Evolutionary conservation across 2,797 vertebrate genomes (phyloP).

Genomic region (Xiphophorus birchmanni): DNA sequence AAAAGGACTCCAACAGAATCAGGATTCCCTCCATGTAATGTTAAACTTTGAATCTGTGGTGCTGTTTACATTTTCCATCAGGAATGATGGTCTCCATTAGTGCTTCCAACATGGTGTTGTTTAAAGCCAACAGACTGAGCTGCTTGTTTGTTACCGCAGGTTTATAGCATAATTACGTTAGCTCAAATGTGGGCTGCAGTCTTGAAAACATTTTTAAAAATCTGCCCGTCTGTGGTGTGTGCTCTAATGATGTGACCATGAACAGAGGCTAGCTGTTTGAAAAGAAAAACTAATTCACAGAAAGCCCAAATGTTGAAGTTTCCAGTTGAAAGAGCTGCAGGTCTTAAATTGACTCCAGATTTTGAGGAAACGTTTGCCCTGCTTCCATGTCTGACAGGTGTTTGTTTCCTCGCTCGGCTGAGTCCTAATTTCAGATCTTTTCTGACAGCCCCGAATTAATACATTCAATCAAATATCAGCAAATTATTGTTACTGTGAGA

Average conservation of each 20-base stretch:
- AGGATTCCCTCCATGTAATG: not conserved
- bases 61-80: slow-evolving; percentile 18
- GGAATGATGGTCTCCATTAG: slow-evolving; percentile 16
- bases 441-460: slow-evolving; percentile 17
- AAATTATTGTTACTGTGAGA: not conserved
- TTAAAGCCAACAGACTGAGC: slow-evolving; percentile 15
- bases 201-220: slow-evolving; percentile 38
- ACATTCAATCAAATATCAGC: slow-evolving; percentile 15
- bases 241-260: slow-evolving; percentile 33
- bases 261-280: not conserved
- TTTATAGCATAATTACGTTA: slow-evolving; percentile 52
- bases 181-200: slow-evolving; percentile 23
- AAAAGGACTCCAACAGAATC: not conserved
- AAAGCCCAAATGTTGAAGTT: slow-evolving; percentile 32
- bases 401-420: slow-evolving; percentile 24
- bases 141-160: slow-evolving; percentile 39
- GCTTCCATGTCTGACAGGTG: slow-evolving; percentile 32
- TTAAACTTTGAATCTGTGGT: not conserved
- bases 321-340: slow-evolving; percentile 5
- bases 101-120: slow-evolving; percentile 10
- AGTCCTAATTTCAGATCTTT: slow-evolving; percentile 26
- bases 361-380: slow-evolving; percentile 13
- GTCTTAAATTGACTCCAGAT: slow-evolving; percentile 12
- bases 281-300: slow-evolving; percentile 37
- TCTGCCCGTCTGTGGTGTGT: slow-evolving; percentile 65